Evolutionary conservation across 2,888 invertebrate species (phyloP).

Genomic region (Macaria notata): DNA sequence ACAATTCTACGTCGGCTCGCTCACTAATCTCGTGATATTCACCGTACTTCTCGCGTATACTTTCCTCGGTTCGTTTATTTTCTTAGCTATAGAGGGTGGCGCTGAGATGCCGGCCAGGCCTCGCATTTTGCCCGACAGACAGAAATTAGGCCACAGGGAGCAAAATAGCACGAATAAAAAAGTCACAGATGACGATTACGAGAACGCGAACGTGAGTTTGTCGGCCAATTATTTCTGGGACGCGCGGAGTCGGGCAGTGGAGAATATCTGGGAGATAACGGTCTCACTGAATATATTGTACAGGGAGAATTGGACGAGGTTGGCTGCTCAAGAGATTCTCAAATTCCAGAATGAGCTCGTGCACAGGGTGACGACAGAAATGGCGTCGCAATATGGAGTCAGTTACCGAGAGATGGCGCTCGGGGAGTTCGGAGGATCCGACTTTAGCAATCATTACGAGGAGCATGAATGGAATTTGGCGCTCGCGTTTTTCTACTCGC

Average conservation of each 20-base stretch:
- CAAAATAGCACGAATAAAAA: conserved; percentile 63
- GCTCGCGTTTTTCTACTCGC: conserved; percentile 95
- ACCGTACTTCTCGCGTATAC: conserved; percentile 91
- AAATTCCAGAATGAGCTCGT: conserved; percentile 93
- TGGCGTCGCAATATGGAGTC: conserved; percentile 84
- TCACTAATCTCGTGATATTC: conserved; percentile 92
- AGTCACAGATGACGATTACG: conserved; percentile 65
- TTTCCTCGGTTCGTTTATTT: conserved; percentile 89
- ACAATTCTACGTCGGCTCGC: conserved; percentile 87
- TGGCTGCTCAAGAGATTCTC: conserved; percentile 89
- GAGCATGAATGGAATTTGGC: conserved; percentile 94
- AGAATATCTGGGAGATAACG: conserved; percentile 96
- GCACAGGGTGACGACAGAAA: conserved; percentile 89
- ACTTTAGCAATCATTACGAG: conserved; percentile 70
- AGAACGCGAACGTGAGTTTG: conserved; percentile 65
- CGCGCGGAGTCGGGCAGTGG: conserved; percentile 84
- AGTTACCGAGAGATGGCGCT: conserved; percentile 79
- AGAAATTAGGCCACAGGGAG: conserved; percentile 78
- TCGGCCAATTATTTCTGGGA: conserved; percentile 79
- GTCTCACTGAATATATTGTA: conserved; percentile 93
- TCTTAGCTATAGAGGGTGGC: conserved; percentile 91
- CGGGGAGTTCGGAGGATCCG: conserved; percentile 68
- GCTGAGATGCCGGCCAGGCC: conserved; percentile 79
- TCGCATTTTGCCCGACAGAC: conserved; percentile 74
- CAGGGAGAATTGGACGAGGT: conserved; percentile 93